A percentile compares a stretch with the other conserved stretches of the same genome.
These are phyloP conservation scores for Apotomis turbidana DNA, from an alignment of 2,888 invertebrate genomes.

Conservation along the genomic window DNA sequence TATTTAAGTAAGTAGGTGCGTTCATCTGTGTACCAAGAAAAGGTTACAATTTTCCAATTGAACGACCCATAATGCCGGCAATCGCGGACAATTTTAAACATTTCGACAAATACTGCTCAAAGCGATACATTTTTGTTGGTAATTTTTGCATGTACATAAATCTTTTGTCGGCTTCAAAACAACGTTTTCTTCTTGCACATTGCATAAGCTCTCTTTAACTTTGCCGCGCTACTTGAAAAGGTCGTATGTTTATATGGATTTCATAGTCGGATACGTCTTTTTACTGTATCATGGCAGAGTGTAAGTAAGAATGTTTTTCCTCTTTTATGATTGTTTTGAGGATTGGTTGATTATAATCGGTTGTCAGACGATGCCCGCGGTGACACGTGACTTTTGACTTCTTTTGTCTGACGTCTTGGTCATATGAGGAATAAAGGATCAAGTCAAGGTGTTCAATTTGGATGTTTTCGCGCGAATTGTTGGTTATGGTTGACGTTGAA, in stretches of 20 bases:
- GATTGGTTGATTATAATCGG: conserved; percentile 46
- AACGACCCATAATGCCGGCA: conserved; percentile 17
- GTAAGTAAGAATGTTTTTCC: conserved; percentile 32
- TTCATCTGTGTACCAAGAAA: not conserved
- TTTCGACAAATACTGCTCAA: conserved; percentile 41
- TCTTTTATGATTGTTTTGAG: conserved; percentile 10
- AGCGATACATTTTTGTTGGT: conserved; percentile 47
- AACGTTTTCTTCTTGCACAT: conserved; percentile 10
- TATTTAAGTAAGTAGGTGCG: no score
- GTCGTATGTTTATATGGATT: no score
- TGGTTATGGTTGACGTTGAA: conserved; percentile 21
- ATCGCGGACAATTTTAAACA: conserved; percentile 36
- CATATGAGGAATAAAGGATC: conserved; percentile 39
- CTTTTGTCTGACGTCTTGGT: conserved; percentile 61
- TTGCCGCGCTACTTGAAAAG: no score
- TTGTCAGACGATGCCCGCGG: conserved; percentile 56
- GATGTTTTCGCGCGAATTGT: conserved; percentile 16
- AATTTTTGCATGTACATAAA: conserved; percentile 58
- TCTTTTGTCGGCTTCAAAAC: conserved; percentile 47
- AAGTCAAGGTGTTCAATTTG: conserved; percentile 21
- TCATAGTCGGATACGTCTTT: no score
- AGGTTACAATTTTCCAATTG: conserved; percentile 15
- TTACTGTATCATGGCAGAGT: not conserved
- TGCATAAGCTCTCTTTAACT: conserved; percentile 33
- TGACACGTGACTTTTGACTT: conserved; percentile 69